Conservation (phyloP, 2,797 vertebrate genomes). For the Clarias laeviceps region DNA sequence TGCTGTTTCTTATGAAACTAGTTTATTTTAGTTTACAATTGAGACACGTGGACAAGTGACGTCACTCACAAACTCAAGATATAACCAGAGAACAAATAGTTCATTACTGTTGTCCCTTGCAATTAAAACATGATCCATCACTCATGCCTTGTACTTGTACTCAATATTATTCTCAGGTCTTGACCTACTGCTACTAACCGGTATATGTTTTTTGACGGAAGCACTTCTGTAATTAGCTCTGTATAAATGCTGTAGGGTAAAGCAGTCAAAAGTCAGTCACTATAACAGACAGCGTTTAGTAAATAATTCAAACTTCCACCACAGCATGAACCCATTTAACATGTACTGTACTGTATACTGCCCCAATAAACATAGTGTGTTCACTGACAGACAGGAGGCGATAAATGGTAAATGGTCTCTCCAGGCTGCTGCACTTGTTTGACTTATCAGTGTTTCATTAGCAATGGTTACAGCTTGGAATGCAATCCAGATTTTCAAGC, state of each 20-base stretch:
- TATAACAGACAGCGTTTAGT: background rate
- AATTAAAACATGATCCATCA: too few species aligned
- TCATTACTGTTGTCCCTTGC: too few species aligned
- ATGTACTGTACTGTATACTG: background rate
- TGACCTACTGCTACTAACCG: background rate
- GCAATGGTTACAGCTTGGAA: background rate
- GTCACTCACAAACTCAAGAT: too few species aligned
- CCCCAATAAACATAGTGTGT: background rate
- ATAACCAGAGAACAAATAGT: too few species aligned
- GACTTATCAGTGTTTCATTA: background rate
- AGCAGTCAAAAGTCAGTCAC: background rate
- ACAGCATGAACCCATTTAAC: background rate
- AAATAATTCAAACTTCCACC: background rate
- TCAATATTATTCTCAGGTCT: too few species aligned
- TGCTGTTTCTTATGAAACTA: too few species aligned
- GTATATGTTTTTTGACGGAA: background rate
- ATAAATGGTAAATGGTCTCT: background rate
- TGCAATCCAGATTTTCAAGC: background rate
- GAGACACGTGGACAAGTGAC: too few species aligned
- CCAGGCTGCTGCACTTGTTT: background rate
- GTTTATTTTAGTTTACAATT: too few species aligned
- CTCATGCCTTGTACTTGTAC: too few species aligned
- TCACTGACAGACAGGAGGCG: background rate
- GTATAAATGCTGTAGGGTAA: background rate
- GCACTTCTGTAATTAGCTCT: background rate